Conservation (phyloP, 2,888 invertebrate genomes). For the Andricus curvator region DNA sequence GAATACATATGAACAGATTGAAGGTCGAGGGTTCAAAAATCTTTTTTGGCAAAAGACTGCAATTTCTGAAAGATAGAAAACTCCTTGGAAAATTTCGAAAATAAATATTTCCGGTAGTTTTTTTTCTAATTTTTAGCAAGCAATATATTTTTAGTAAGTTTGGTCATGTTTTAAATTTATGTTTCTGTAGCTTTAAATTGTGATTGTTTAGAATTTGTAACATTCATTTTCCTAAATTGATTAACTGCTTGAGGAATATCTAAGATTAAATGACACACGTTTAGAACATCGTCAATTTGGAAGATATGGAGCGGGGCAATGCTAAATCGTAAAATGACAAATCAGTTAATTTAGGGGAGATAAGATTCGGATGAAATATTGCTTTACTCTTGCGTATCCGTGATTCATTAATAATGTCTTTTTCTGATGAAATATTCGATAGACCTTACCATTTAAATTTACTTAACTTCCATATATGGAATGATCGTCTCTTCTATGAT, state of each 20-base stretch:
- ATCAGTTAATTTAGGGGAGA: slow-evolving; percentile 34
- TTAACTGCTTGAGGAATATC: neutral
- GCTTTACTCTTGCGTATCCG: slow-evolving; percentile 36
- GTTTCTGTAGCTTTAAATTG: no score
- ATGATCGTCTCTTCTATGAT: neutral
- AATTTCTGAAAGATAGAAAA: no score
- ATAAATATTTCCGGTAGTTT: no score
- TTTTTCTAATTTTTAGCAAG: no score
- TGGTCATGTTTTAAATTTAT: no score
- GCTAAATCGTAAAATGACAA: slow-evolving; percentile 31
- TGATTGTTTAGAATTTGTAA: no score
- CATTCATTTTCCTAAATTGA: no score
- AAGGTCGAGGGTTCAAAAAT: no score
- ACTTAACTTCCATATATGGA: neutral
- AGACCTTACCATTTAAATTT: slow-evolving; percentile 1
- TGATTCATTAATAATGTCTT: slow-evolving; percentile 22
- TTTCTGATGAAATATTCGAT: slow-evolving; percentile 25
- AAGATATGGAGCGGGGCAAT: neutral
- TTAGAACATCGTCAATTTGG: slow-evolving; percentile 8
- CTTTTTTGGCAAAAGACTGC: no score
- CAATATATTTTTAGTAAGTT: no score
- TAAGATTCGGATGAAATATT: slow-evolving; percentile 31
- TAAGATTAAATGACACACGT: neutral
- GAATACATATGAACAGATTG: no score
- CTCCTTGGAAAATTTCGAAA: no score